Evolutionary conservation across 1,140 invertebrate genomes (phyloP), one percentile per base, ranked within the genome.

Genomic region (Caenorhabditis briggsae): DNA sequence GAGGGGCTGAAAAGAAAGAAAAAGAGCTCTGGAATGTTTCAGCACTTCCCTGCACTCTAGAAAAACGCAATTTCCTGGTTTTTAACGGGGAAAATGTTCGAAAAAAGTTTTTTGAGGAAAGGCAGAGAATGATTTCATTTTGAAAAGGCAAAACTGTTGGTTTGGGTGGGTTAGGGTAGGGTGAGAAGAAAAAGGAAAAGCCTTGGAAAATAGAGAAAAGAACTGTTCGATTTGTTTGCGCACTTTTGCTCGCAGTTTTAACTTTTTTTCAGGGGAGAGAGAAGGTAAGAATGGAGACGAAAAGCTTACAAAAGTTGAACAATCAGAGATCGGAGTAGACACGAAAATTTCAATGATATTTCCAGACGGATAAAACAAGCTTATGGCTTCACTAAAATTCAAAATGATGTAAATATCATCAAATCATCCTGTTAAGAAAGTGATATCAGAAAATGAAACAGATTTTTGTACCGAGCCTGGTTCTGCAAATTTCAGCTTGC

Each of bases 181-280:
- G 65, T 43, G 43, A 43, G 43, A 85, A 74, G 5, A 43, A 33
- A 70, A 74, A 20, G 16, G 50, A 70, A 41, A 25, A 56, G 20
- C 83, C 16, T 23, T 43, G 70, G 56, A 46, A 55, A 70, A 33
- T 50, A 70, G 50, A 41, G 8, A 48, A 70, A n/a, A 33, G 33
- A 33, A 70, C 83, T 64, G 50, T 55, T 65, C 83, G 20, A 64
- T 53, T 83, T 83, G 58, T 83, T 61, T 58, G 53, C 55, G 55
- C 82, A 59, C 53, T 83, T 33, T 78, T 78, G n/a, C 9, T 78
- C 46, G 70, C 70, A 50, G 33, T 33, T 33, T 33, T 33, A 33
- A 33, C 33, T 33, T 33, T 33, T 33, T 78, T 78, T 78, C 25
- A 53, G 43, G 8, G 70, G 43, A n/a, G 46, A 46, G 23, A n/a